Evolutionary conservation across 2,113 vertebrate species (phyloP).

Genomic region (Mus spicilegus): DNA sequence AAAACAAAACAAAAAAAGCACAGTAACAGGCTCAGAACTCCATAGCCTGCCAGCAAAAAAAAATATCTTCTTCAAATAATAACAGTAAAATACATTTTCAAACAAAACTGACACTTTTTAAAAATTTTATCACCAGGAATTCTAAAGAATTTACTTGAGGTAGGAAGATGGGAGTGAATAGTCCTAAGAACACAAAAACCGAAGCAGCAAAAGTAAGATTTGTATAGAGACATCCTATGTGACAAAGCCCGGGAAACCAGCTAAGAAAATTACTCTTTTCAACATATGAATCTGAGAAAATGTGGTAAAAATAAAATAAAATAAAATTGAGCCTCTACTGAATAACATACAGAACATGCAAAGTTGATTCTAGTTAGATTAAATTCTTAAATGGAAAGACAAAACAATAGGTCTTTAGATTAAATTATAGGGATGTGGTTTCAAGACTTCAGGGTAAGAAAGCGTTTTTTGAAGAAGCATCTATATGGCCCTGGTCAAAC

Average conservation of each 20-base stretch:
- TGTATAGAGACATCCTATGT: not conserved
- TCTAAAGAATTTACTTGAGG: conserved; percentile 24
- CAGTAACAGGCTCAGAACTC: not conserved
- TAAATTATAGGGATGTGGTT: not conserved
- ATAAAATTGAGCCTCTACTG: not conserved
- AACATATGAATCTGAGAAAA: not conserved
- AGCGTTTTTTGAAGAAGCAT: not conserved
- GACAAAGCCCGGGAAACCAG: not conserved
- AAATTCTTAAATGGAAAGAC: conserved; percentile 50
- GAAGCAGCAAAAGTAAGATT: conserved; percentile 35
- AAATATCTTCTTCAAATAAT: not conserved
- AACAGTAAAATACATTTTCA: not conserved
- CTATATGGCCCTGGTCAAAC: no score
- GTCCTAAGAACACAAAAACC: not conserved
- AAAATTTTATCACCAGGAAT: not conserved
- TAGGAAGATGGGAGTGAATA: not conserved
- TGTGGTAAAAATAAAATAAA: not conserved
- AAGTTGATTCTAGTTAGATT: conserved; percentile 19
- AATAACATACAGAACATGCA: not conserved
- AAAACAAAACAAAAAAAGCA: not conserved
- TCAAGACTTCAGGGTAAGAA: not conserved
- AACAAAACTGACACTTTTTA: not conserved
- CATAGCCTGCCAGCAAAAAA: not conserved
- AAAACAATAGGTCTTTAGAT: conserved; percentile 19
- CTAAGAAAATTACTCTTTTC: conserved; percentile 3